Evolutionary conservation across 2,113 vertebrate species (phyloP).

Genomic region (Cebidichthys violaceus): DNA sequence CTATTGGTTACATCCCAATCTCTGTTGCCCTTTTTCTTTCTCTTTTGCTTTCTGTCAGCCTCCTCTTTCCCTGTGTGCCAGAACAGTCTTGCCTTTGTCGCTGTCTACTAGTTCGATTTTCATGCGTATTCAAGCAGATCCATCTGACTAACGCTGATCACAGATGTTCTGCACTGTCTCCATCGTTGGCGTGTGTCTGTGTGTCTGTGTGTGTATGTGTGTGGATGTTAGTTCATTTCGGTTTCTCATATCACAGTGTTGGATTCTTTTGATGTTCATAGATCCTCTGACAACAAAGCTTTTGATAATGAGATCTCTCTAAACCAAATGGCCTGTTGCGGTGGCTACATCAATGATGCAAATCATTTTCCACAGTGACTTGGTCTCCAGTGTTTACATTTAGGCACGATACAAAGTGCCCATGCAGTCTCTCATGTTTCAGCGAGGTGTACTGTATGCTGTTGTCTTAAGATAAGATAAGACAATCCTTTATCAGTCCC

Average conservation of each 20-base stretch:
- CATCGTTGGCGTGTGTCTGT: slow-evolving; percentile 6
- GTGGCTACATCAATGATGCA: slow-evolving; percentile 2
- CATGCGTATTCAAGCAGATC: slow-evolving; percentile 67
- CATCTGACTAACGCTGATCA: slow-evolving; percentile 60
- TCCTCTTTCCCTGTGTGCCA: slow-evolving; percentile 18
- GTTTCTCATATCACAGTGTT: slow-evolving; percentile 2
- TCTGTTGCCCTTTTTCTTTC: slow-evolving; percentile 34
- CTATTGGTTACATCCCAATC: slow-evolving; percentile 35
- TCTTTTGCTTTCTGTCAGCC: neutral
- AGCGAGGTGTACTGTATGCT: neutral
- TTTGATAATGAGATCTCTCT: slow-evolving; percentile 29
- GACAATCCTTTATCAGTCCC: too few species aligned
- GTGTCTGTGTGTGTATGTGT: slow-evolving; percentile 12
- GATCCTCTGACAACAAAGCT: slow-evolving; percentile 40
- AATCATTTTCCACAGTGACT: slow-evolving; percentile 12
- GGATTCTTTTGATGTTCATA: slow-evolving; percentile 49
- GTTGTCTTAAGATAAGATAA: too few species aligned
- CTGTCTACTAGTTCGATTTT: slow-evolving; percentile 49
- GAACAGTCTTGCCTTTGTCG: slow-evolving; percentile 29
- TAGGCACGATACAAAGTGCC: slow-evolving; percentile 14
- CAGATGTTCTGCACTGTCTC: slow-evolving; percentile 64
- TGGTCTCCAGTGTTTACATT: slow-evolving; percentile 35
- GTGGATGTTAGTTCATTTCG: slow-evolving; percentile 31
- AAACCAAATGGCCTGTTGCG: slow-evolving; percentile 29
- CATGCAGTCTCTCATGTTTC: slow-evolving; percentile 38